Evolutionary conservation across 1,140 invertebrate species (phyloP).

Genomic region (Conus betulinus): DNA sequence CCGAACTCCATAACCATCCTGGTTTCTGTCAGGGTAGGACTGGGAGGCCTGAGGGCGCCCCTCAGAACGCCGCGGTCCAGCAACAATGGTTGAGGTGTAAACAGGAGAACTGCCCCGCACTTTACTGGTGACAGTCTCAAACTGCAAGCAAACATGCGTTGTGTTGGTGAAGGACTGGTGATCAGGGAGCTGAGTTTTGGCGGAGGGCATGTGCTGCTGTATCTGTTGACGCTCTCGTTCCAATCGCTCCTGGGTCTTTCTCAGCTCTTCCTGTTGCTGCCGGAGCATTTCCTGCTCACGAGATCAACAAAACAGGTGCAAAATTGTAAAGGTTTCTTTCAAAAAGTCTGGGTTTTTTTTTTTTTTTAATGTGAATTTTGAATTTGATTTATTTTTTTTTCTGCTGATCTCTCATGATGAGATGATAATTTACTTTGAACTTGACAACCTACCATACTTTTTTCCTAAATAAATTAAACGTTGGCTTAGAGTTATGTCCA

Average conservation of each 20-base stretch:
- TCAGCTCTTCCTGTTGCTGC: conserved; percentile 44
- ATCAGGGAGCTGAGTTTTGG: not conserved
- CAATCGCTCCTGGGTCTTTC: conserved; percentile 44
- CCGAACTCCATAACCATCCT: not conserved
- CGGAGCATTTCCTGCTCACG: conserved; percentile 47
- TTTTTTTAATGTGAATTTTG: too few relatives aligned
- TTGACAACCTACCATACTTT: too few relatives aligned
- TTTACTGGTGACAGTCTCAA: conserved; percentile 32
- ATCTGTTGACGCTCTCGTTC: conserved; percentile 41
- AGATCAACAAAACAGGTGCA: too few relatives aligned
- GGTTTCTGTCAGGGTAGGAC: not conserved
- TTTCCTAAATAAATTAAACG: too few relatives aligned
- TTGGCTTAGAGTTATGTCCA: too few relatives aligned
- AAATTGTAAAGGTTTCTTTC: too few relatives aligned
- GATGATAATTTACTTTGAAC: too few relatives aligned
- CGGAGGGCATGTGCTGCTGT: conserved; percentile 22
- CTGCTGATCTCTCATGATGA: too few relatives aligned
- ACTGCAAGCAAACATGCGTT: not conserved
- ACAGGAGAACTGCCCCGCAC: conserved; percentile 17
- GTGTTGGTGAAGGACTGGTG: not conserved
- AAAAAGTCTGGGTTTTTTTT: too few relatives aligned
- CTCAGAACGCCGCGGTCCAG: conserved; percentile 9
- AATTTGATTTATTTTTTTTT: too few relatives aligned
- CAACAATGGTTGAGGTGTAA: conserved; percentile 15
- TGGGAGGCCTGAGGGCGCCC: not conserved